phyloP scores from a whole-genome alignment of 1,140 invertebrate species.

The Cepaea nemoralis region DNA sequence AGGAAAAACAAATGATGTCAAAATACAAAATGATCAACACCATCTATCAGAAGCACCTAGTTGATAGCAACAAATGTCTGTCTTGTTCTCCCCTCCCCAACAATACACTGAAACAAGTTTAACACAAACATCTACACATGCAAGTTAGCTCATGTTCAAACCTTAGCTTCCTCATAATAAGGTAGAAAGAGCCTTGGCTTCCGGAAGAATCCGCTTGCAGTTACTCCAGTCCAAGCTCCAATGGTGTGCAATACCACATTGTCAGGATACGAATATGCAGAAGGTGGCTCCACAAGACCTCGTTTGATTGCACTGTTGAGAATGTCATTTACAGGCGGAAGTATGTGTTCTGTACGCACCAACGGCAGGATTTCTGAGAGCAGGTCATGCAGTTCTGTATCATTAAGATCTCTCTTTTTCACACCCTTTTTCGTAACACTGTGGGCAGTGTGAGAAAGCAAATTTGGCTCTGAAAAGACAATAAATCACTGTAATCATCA shows the following conservation, averaged over 20 bases:
- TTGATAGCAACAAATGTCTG: too few species aligned
- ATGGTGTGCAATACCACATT: slow-evolving; percentile 73
- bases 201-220: slow-evolving; percentile 85
- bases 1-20: too few species aligned
- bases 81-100: too few species aligned
- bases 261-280: slow-evolving; percentile 86
- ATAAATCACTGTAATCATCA: too few species aligned
- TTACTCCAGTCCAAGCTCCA: slow-evolving; percentile 85
- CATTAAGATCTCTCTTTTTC: slow-evolving; percentile 86
- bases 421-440: slow-evolving; percentile 88
- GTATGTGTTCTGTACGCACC: slow-evolving; percentile 89
- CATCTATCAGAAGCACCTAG: too few species aligned
- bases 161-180: slow-evolving; percentile 94
- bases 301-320: slow-evolving; percentile 82
- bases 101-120: too few species aligned
- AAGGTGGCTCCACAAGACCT: slow-evolving; percentile 87
- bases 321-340: slow-evolving; percentile 87
- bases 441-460: slow-evolving; percentile 91
- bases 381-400: slow-evolving; percentile 88
- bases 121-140: too few species aligned
- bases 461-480: slow-evolving; percentile 83
- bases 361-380: slow-evolving; percentile 85
- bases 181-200: slow-evolving; percentile 91
- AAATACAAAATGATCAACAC: too few species aligned
- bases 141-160: slow-evolving; percentile 70